A percentile compares a stretch with the other conserved stretches of the same genome.
phyloP scores from a whole-genome alignment of 2,113 vertebrate species.

The Macroglossus sobrinus region DNA sequence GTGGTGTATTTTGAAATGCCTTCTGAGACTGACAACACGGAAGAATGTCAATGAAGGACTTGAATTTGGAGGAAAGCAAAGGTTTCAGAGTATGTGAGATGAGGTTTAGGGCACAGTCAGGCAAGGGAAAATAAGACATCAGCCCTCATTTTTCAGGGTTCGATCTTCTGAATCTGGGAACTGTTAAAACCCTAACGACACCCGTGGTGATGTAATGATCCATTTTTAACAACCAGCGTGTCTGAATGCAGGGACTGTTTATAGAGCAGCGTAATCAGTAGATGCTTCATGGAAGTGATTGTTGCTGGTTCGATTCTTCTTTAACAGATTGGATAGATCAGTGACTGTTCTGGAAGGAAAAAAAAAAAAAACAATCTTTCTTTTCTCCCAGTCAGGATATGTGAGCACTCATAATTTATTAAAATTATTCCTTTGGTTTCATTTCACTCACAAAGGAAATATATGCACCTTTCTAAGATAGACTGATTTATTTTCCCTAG shows the following conservation, averaged over 20 bases:
- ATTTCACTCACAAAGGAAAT: slow-evolving; percentile 43
- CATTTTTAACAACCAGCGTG: slow-evolving; percentile 52
- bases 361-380: background rate
- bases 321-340: slow-evolving; percentile 43
- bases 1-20: background rate
- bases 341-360: background rate
- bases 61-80: slow-evolving; percentile 8
- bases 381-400: background rate
- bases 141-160: slow-evolving; percentile 4
- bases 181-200: slow-evolving; percentile 14
- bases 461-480: background rate
- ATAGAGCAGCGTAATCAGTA: slow-evolving; percentile 46
- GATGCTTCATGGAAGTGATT: slow-evolving; percentile 47
- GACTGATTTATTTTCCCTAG: background rate
- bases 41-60: slow-evolving; percentile 15
- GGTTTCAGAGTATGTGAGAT: background rate
- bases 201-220: slow-evolving; percentile 44
- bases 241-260: slow-evolving; percentile 59
- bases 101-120: background rate
- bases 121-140: background rate
- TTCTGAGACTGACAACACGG: background rate
- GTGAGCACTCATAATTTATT: slow-evolving; percentile 9
- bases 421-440: slow-evolving; percentile 35
- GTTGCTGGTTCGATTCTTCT: slow-evolving; percentile 59
- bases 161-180: background rate